phyloP scores from a whole-genome alignment of 2,113 vertebrate species.

The Centropristis striata region DNA sequence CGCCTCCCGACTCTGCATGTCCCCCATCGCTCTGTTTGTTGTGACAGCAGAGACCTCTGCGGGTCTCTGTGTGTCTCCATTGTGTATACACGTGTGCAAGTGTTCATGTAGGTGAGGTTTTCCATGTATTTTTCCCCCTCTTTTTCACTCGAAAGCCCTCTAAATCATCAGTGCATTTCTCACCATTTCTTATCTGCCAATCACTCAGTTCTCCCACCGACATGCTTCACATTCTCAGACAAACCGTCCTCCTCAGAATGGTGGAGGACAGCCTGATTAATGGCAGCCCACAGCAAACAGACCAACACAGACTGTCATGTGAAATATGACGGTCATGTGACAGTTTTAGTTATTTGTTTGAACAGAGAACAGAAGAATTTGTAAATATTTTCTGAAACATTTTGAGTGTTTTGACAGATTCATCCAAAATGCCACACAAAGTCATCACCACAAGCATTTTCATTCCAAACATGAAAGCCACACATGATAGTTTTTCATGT shows the following conservation, averaged over 20 bases:
- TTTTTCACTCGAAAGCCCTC: neutral
- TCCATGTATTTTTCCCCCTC: neutral
- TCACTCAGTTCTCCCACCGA: slow-evolving; percentile 21
- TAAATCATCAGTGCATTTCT: slow-evolving; percentile 8
- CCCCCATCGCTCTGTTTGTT: slow-evolving; percentile 55
- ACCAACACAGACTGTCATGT: slow-evolving; percentile 5
- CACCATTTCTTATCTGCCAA: slow-evolving; percentile 32
- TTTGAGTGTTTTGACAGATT: neutral
- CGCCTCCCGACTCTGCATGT: slow-evolving; percentile 3
- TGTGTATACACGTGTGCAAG: neutral
- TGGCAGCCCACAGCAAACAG: slow-evolving; percentile 30
- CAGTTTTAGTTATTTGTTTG: neutral
- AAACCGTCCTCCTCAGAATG: slow-evolving; percentile 6
- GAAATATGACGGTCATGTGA: slow-evolving; percentile 12
- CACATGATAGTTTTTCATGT: no score
- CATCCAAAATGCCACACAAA: neutral
- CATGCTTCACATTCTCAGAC: slow-evolving; percentile 61
- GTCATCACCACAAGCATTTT: neutral
- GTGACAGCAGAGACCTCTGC: slow-evolving; percentile 58
- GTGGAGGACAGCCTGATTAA: slow-evolving; percentile 34
- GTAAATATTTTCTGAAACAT: neutral
- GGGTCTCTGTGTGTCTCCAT: slow-evolving; percentile 4
- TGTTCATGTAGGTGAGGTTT: neutral
- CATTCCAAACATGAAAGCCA: neutral
- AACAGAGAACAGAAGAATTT: neutral